Evolutionary conservation across 2,113 vertebrate species (phyloP), one percentile per base, ranked within the genome.

Genomic region (Thalassarche chlororhynchos): DNA sequence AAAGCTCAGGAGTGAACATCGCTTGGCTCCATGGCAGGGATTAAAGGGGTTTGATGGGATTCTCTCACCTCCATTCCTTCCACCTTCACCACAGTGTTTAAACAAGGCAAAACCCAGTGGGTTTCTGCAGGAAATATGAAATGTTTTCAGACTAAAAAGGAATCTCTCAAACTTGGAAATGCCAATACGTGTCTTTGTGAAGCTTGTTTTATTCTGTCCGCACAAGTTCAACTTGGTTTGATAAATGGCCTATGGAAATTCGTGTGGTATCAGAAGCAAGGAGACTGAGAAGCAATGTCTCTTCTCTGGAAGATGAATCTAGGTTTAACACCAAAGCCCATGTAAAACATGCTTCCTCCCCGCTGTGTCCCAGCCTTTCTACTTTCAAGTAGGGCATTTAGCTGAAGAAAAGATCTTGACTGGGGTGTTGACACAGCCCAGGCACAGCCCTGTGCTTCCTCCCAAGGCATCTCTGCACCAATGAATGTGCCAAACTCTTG

Each of bases 351-450:
- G n/a, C 14, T 40, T 47, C 44, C 14, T 26, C 34, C 69, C 17
- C 0, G 0, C 23, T 9, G 4, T 44, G 34, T 32, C 61, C 40
- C 55, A 69, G 19, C 57, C 25, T 20, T 51, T 36, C 60, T 75
- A 42, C 55, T 42, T 60, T 64, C 24, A 9, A 14, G 31, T 1
- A 64, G 44, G 18, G 4, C 2, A 0, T 34, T 71, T 5, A 38
- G 21, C 47, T 78, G 36, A 55, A 60, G 81, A 68, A 69, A 68
- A 7, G 15, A 34, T 15, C 52, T 42, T 32, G 7, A 2, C 46
- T 7, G 57, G 34, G 31, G 23, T 57, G 58, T 12, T 90, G 69
- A 18, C 52, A 38, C 36, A 76, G 62, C 61, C 51, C 72, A 36
- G 23, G 61, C 55, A 24, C 42, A 83, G 58, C 44, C 31, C 34